phyloP scores from a whole-genome alignment of 2,113 vertebrate genomes.

The Myotis davidii region DNA sequence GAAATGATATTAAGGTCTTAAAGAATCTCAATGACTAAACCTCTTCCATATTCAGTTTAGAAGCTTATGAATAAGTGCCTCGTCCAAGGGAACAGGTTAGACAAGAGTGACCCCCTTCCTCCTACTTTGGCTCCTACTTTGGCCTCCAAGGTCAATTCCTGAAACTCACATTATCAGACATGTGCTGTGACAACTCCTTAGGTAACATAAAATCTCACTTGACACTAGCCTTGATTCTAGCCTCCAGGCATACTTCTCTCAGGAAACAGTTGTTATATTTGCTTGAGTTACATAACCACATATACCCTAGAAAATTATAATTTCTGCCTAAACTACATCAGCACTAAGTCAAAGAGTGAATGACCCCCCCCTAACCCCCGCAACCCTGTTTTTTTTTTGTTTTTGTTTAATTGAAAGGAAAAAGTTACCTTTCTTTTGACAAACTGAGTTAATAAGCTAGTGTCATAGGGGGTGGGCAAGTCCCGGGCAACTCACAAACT shows the following conservation, averaged over 20 bases:
- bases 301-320: conserved; percentile 67
- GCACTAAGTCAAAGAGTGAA: conserved; percentile 45
- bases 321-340: conserved; percentile 65
- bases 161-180: conserved; percentile 53
- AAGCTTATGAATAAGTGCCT: not conserved
- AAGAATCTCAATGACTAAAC: not conserved
- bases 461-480: not conserved
- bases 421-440: conserved; percentile 61
- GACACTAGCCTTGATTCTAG: conserved; percentile 75
- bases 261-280: conserved; percentile 59
- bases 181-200: conserved; percentile 68
- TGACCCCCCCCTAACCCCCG: not conserved
- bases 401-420: conserved; percentile 42
- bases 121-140: not conserved
- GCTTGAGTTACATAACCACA: conserved; percentile 39
- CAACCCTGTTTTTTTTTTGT: not conserved
- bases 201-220: conserved; percentile 65
- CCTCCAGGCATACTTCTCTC: conserved; percentile 65
- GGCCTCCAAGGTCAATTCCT: conserved; percentile 27
- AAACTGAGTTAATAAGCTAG: conserved; percentile 13
- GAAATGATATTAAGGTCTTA: not conserved
- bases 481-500: not conserved
- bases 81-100: not conserved
- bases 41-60: not conserved
- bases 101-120: not conserved